A percentile compares a stretch with the other conserved stretches of the same genome.
phyloP scores from a whole-genome alignment of 2,888 invertebrate species.

The Cryptophagus acutangulus region DNA sequence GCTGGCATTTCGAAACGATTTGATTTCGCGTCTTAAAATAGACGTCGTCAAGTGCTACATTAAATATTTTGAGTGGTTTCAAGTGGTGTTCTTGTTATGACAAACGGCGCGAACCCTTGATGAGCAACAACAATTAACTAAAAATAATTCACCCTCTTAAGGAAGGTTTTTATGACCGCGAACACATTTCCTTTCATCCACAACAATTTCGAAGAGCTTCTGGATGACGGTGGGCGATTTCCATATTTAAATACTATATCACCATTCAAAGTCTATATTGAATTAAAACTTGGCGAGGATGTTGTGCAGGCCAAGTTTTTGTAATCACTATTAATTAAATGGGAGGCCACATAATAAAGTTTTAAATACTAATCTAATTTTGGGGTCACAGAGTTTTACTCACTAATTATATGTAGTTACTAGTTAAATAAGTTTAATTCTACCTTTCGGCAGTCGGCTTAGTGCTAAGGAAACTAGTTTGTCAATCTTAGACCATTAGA shows the following conservation, averaged over 20 bases:
- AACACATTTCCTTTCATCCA: conserved; percentile 1
- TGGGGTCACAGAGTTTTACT: conserved; percentile 20
- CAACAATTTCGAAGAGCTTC: not conserved
- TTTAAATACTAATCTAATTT: conserved; percentile 33
- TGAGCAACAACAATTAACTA: conserved; percentile 13
- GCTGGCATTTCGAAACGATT: no score
- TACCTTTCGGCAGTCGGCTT: no score
- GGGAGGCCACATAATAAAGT: conserved; percentile 27
- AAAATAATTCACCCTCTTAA: conserved; percentile 19
- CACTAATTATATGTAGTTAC: conserved; percentile 30
- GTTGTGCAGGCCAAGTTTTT: conserved; percentile 23
- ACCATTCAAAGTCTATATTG: conserved; percentile 14
- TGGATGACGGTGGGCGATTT: not conserved
- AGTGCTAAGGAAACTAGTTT: no score
- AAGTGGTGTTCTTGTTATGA: conserved; percentile 8
- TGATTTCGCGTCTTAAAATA: conserved; percentile 10
- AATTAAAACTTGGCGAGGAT: conserved; percentile 21
- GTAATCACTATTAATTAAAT: conserved; percentile 29
- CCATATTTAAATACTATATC: conserved; percentile 18
- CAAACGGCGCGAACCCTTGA: conserved; percentile 14
- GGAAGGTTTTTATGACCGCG: conserved; percentile 14
- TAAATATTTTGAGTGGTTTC: conserved; percentile 15
- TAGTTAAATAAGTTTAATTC: conserved; percentile 27
- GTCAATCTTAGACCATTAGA: no score
- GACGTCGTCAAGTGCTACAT: conserved; percentile 17